Conservation (phyloP, 2,113 vertebrate genomes). For the Labrus mixtus region DNA sequence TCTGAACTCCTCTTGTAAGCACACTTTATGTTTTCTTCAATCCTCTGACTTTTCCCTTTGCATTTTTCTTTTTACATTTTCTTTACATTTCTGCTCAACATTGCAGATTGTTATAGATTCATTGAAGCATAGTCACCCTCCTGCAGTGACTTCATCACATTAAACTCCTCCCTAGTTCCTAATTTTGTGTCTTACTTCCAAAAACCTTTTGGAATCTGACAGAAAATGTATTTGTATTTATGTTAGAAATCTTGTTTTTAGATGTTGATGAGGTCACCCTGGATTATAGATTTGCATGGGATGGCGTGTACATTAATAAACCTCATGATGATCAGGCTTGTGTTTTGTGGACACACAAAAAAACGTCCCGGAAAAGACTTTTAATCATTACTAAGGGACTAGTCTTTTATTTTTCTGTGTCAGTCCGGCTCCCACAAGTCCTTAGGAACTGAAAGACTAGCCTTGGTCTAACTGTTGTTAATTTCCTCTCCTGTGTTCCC, state of each 20-base stretch:
- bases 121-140: constrained; percentile 11
- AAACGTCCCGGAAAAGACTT: neutral
- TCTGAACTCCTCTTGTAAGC: constrained; percentile 45
- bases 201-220: neutral
- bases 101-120: neutral
- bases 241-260: neutral
- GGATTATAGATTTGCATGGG: constrained; percentile 53
- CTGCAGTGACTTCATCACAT: constrained; percentile 61
- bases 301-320: constrained; percentile 3
- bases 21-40: constrained; percentile 15
- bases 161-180: neutral
- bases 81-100: neutral
- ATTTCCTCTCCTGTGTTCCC: neutral
- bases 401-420: neutral
- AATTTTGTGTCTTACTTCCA: neutral
- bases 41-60: constrained; percentile 17
- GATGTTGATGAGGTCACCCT: constrained; percentile 59
- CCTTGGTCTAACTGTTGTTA: neutral
- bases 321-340: constrained; percentile 51
- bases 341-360: neutral
- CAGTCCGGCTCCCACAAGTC: constrained; percentile 3
- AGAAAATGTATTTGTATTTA: neutral
- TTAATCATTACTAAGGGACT: neutral
- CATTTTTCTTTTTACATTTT: neutral
- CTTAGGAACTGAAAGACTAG: constrained; percentile 36